A percentile compares a stretch with the other conserved stretches of the same genome.
Conservation (phyloP, 2,888 invertebrate species). For the Brenthis hecate region DNA sequence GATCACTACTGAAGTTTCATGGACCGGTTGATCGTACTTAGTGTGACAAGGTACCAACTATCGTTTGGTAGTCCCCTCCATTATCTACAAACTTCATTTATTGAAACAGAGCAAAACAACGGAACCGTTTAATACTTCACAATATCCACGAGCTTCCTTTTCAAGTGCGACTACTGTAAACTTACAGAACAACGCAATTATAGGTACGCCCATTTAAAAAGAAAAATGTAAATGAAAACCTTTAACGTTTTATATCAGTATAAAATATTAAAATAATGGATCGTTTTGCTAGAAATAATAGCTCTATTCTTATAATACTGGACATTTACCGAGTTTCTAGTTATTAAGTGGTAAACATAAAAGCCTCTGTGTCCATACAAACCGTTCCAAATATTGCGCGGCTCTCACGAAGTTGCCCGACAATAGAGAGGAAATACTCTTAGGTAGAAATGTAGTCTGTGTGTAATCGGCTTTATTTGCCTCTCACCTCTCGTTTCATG, state of each 20-base stretch:
- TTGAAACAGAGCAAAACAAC: conserved; percentile 17
- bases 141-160: conserved; percentile 23
- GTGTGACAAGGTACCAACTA: conserved; percentile 33
- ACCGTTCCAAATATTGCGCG: conserved; percentile 48
- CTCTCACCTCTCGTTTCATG: conserved; percentile 50
- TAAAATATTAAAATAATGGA: conserved; percentile 34
- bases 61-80: conserved; percentile 13
- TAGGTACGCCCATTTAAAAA: conserved; percentile 24
- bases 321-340: conserved; percentile 32
- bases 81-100: conserved; percentile 28
- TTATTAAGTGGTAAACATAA: conserved; percentile 41
- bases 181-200: conserved; percentile 31
- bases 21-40: conserved; percentile 35
- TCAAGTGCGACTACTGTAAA: conserved; percentile 19
- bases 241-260: conserved; percentile 28
- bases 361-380: conserved; percentile 39
- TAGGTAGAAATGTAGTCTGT: conserved; percentile 55
- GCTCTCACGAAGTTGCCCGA: conserved; percentile 46
- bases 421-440: conserved; percentile 58
- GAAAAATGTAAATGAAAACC: conserved; percentile 34
- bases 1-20: conserved; percentile 24
- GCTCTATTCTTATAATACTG: conserved; percentile 34
- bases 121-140: conserved; percentile 14
- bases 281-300: conserved; percentile 32
- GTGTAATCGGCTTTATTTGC: conserved; percentile 73